Evolutionary conservation across 1,140 invertebrate genomes (phyloP), one percentile per base, ranked within the genome.

Genomic region (Pararge aegeria): DNA sequence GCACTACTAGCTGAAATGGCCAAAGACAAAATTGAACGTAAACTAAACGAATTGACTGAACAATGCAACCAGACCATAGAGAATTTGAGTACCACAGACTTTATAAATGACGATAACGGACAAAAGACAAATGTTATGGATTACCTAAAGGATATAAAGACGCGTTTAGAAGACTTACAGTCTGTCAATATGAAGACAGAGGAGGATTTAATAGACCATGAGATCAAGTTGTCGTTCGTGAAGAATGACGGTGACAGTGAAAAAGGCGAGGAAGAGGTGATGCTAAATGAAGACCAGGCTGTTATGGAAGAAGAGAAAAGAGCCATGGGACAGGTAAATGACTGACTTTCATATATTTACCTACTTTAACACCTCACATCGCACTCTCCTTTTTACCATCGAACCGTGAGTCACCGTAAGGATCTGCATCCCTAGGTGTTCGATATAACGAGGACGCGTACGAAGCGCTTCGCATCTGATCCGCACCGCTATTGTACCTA

Each of bases 1-100:
- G 91, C 93, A 5, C 88, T 94, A 6, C 71, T 94, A 20, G 89
- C 93, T 0, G 93, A 95, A 75, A 89, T 91, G 3, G 90, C 92
- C 1, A 92, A 94, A 59, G 94, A 95, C 48, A 91, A 91, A 66
- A 89, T 95, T 0, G 94, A 91, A 74, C 86, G 83, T 83, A 96
- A 93, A 64, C 76, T 96, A 4, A 83, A 92, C 5, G 90, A 92
- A 50, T 75, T 97, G 5, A 92, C 93, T 3, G 89, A 93, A 64
- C 89, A 93, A 38, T 93, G 91, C 56, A 90, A 93, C 66, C 80
- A 90, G 44, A 91, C 92, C 0, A 82, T 93, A 38, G 80, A 92
- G 29, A 90, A 91, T 56, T 65, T 90, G 18, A 89, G 84, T 19
- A 78, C 72, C 15, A 75, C 73, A 7, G 73, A 78, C 9, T 75